Conservation (phyloP, 2,797 vertebrate genomes). For the Melopsittacus undulatus region DNA sequence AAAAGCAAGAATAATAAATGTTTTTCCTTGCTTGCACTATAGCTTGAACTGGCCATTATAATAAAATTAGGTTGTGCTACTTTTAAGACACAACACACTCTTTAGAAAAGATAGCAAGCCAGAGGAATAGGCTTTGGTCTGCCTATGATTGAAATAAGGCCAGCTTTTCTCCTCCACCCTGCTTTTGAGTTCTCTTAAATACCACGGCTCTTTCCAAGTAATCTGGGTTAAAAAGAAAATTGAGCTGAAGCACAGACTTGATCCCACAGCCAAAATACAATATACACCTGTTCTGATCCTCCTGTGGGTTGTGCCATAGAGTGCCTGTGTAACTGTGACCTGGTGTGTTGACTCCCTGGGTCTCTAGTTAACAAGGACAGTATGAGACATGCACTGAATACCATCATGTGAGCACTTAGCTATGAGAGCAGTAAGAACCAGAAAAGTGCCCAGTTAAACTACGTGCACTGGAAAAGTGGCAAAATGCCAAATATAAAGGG, state of each 20-base stretch:
- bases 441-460: background rate
- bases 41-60: background rate
- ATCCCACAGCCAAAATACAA: fast-evolving
- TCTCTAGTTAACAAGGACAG: background rate
- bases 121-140: too few species aligned
- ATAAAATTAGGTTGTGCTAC: background rate
- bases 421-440: background rate
- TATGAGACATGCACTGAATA: background rate
- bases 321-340: background rate
- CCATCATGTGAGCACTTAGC: background rate
- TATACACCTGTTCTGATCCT: fast-evolving
- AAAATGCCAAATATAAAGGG: background rate
- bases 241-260: background rate
- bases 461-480: fast-evolving
- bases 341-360: too few species aligned
- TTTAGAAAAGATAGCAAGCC: background rate
- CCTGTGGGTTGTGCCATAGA: background rate
- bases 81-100: background rate
- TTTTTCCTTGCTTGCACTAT: fast-evolving
- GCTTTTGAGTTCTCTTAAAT: background rate
- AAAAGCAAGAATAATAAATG: background rate
- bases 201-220: background rate
- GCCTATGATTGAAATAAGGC: fast-evolving
- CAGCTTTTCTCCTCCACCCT: background rate
- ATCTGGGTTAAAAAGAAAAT: background rate